These are phyloP conservation scores for Globodera rostochiensis DNA, from an alignment of 1,140 invertebrate species.

Conservation along the genomic window DNA sequence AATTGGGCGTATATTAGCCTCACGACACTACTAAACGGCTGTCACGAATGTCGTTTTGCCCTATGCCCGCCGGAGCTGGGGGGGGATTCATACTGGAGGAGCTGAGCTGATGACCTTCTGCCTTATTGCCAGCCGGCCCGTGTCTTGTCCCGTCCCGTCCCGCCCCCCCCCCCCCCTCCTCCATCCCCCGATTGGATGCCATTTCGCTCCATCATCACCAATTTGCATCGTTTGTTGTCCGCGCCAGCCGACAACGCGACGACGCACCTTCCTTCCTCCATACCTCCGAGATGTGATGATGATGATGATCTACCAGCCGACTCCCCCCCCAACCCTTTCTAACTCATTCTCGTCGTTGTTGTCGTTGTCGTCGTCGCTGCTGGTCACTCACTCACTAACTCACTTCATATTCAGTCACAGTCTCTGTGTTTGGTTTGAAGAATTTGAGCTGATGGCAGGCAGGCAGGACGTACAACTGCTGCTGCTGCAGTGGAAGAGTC, in stretches of 20 bases:
- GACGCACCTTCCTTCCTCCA: too few relatives aligned
- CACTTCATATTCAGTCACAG: neutral
- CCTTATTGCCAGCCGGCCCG: neutral
- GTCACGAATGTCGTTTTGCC: too few relatives aligned
- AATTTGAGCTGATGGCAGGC: neutral
- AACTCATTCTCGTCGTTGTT: neutral
- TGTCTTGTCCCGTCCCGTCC: neutral
- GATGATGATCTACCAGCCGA: too few relatives aligned
- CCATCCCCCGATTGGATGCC: neutral
- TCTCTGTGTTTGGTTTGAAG: neutral
- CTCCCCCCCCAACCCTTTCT: neutral
- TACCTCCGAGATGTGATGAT: too few relatives aligned
- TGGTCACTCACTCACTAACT: neutral
- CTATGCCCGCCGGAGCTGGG: too few relatives aligned
- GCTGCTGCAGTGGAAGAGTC: too few relatives aligned
- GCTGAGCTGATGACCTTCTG: neutral
- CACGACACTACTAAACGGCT: too few relatives aligned
- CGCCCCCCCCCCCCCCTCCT: too few relatives aligned
- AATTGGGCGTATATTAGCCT: too few relatives aligned
- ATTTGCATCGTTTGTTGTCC: constrained; percentile 5
- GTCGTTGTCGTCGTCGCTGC: too few relatives aligned
- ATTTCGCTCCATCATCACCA: neutral
- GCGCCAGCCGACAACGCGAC: neutral
- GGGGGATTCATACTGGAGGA: neutral
- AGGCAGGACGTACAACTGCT: neutral